Base-by-base conservation (phyloP, 2,888 invertebrate genomes). In the Polyommatus icarus region DNA sequence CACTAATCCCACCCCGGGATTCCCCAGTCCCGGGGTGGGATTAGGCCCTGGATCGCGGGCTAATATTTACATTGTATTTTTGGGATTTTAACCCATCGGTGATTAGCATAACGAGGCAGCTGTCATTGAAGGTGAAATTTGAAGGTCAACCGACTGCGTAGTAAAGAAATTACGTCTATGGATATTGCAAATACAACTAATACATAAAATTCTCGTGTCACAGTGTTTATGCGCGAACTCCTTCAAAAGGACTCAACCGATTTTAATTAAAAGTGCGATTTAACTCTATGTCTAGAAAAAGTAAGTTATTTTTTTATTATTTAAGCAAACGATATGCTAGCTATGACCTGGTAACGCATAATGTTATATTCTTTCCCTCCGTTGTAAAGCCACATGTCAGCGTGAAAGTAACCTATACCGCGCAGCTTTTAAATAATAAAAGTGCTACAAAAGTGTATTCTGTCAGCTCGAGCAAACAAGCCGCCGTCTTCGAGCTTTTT, bases 381-480 rank as follows among this genome's bases (percentile, higher is more conserved):
- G 18, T 57, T 59, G 20, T 15, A 67, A 24, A 12, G 12, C 61
- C 20, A 5, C 4, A 15, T 67, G 29, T 15, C 67, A 32, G 54
- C 29, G 32, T 20, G 10, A 8, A 61, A 29, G 29, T 67, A 18
- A 67, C 67, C 12, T 67, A 67, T 67, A 67, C 29, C 4, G 12
- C 12, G 61, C 8, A 67, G 61, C 67, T 67, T 67, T 67, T 67
- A 67, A 67, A 67, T 67, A 67, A 67, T 67, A 67, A 67, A 67
- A 67, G 29, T 32, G 67, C 29, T 67, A 67, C 67, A 18, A 67
- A 32, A 67, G 67, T 67, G 29, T 67, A 32, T 67, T 29, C 32
- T 32, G 73, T 73, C 46, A 73, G 73, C n/a, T 40, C 12, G 46
- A 73, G 73, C 46, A 73, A 73, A 73, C 73, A 46, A 46, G 20